Evolutionary conservation across 2,797 vertebrate genomes (phyloP), one percentile per base, ranked within the genome.

Genomic region (Myiotriccus ornatus): DNA sequence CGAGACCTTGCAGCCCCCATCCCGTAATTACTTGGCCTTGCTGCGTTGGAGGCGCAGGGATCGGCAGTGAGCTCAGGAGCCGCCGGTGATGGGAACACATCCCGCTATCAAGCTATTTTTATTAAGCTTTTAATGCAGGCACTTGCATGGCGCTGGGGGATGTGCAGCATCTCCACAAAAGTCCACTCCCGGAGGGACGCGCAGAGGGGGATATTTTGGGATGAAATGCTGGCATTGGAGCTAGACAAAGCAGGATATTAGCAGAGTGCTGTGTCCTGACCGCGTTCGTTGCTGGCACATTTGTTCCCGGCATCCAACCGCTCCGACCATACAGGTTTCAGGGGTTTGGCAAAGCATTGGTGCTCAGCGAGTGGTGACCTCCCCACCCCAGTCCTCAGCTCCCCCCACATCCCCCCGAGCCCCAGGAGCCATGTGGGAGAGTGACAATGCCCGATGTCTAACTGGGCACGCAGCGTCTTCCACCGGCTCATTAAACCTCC

Each of bases 21-120:
- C 90, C 94, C 70, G 0, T 96, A 94, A 94, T 95, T 90, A 64
- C 86, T 82, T 81, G 95, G 89, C 94, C 95, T 94, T 8, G 71
- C 91, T n/a, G 87, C 14, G 3, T 57, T 71, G 21, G 14, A 90
- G 90, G 90, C 16, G 0, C 80, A 14, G 82, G 74, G 89, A n/a
- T 53, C 3, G 21, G 84, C 55, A 5, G 57, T 1, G 12, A 69
- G 83, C 83, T 89, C 24, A 0, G 11, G 10, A 80, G 87, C 84
- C 23, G 81, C 80, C 5, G 3, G 30, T 9, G 57, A 55, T 49
- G 82, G 87, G 73, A 50, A 6, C 27, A 13, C 65, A 50, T 47
- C 93, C 91, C 17, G 14, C 68, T 86, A 80, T 75, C 65, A 43
- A 50, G 91, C 85, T 89, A 83, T 94, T 95, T 96, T 96, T 91